phyloP scores from a whole-genome alignment of 2,797 vertebrate genomes.

The Coracias cyanogaster region DNA sequence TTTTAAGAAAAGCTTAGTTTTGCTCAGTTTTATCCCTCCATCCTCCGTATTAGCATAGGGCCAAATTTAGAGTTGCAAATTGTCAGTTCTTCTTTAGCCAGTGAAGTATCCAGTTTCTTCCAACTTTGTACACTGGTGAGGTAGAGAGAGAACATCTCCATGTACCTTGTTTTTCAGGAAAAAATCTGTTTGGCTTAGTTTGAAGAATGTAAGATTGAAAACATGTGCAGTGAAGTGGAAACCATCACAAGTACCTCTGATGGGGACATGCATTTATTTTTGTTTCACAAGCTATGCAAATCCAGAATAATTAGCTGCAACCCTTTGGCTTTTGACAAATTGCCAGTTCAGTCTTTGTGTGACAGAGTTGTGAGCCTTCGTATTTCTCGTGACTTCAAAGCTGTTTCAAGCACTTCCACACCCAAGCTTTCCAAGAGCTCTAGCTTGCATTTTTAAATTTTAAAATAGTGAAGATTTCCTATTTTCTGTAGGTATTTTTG shows the following conservation, averaged over 20 bases:
- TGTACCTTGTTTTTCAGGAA: slow-evolving; percentile 46
- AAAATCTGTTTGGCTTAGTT: slow-evolving; percentile 24
- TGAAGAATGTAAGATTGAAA: slow-evolving; percentile 40
- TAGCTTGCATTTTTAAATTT: neutral
- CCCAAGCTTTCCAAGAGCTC: neutral
- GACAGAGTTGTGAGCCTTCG: neutral
- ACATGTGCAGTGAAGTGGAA: slow-evolving; percentile 46
- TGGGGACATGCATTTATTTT: slow-evolving; percentile 50
- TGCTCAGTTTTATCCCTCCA: neutral
- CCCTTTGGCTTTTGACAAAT: slow-evolving; percentile 58
- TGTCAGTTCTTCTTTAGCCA: neutral
- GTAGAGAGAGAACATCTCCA: neutral
- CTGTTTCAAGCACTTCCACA: neutral
- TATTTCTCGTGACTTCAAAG: neutral
- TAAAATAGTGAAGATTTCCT: neutral
- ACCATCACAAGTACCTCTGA: slow-evolving; percentile 52
- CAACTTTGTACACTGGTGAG: rapidly evolving
- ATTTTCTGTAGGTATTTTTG: neutral
- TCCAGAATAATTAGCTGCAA: slow-evolving; percentile 59
- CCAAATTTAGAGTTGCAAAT: neutral
- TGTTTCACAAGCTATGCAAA: slow-evolving; percentile 60
- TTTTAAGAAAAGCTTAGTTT: neutral
- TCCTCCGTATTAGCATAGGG: neutral
- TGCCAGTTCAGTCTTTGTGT: neutral
- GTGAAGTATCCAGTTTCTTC: neutral